Evolutionary conservation across 2,797 vertebrate genomes (phyloP), one percentile per base, ranked within the genome.

Genomic region (Heterohyrax brucei): DNA sequence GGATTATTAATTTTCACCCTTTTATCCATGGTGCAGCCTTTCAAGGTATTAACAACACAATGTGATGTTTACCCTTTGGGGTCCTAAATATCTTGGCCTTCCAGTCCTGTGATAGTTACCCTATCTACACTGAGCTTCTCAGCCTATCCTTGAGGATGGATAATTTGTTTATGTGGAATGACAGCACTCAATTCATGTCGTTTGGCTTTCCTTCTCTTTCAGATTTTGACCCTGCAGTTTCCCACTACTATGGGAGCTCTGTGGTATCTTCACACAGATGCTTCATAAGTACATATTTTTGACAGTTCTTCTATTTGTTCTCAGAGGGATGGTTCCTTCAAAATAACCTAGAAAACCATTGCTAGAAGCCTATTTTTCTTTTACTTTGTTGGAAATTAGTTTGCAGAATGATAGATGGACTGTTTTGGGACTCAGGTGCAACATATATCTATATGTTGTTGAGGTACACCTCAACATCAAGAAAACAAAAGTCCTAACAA

Each of bases 281-380:
- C 26, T 89, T 82, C 14, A 76, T 18, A 39, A 39, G 3, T 39
- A 39, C 39, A 33, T 73, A 7, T 28, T 33, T 81, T 84, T 88
- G 44, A 62, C 7, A 80, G 24, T 30, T 30, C 70, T 72, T 39
- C 33, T 33, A 56, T 28, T 89, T 68, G 14, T 92, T 95, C 33
- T 87, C 81, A 44, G 77, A 80, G 28, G 28, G 46, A 59, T 95
- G 76, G 2, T 39, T 70, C 59, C 62, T 87, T 89, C 86, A 70
- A 73, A 62, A 81, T 13, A 82, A 26, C 18, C 12, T 10, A 21
- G 46, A 39, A 1, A 70, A 22, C 48, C 19, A 83, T 64, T 81
- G 61, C 39, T 16, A 53, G 61, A 64, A 89, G 39, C 21, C 7
- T 33, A 46, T 10, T 50, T 66, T 61, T 70, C 81, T 91, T 91